Conservation (phyloP, 2,113 vertebrate species). For the Sturnira hondurensis region DNA sequence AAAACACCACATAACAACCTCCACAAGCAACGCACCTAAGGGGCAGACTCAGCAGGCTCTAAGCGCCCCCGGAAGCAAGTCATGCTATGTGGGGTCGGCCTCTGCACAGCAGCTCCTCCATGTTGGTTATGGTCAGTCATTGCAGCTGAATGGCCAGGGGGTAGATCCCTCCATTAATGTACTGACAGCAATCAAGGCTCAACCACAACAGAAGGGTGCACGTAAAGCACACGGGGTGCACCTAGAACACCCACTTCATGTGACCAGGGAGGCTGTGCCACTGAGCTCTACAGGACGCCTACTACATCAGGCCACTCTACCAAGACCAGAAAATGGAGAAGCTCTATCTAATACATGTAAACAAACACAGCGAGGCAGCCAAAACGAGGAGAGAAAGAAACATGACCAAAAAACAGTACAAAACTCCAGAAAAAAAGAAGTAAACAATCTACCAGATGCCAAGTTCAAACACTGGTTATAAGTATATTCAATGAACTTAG, state of each 20-base stretch:
- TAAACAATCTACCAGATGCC: neutral
- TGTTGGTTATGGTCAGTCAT: neutral
- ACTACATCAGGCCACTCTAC: neutral
- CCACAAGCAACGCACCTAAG: neutral
- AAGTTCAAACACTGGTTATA: neutral
- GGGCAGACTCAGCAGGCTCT: neutral
- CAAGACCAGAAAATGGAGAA: neutral
- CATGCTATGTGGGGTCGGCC: neutral
- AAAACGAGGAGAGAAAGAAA: neutral
- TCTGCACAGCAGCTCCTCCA: neutral
- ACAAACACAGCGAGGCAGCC: neutral
- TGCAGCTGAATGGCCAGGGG: neutral
- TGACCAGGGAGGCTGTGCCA: neutral
- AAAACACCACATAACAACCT: neutral
- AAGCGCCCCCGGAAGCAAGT: neutral
- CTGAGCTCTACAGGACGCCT: neutral
- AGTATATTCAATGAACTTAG: neutral
- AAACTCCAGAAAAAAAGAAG: neutral
- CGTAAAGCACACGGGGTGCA: neutral
- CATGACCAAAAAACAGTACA: neutral
- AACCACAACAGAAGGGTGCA: neutral
- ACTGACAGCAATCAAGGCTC: neutral
- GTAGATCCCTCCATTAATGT: neutral
- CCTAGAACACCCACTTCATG: neutral
- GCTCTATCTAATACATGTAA: neutral